These are phyloP conservation scores for Acleris emargana DNA, from an alignment of 2,888 invertebrate species.

Conservation along the genomic window DNA sequence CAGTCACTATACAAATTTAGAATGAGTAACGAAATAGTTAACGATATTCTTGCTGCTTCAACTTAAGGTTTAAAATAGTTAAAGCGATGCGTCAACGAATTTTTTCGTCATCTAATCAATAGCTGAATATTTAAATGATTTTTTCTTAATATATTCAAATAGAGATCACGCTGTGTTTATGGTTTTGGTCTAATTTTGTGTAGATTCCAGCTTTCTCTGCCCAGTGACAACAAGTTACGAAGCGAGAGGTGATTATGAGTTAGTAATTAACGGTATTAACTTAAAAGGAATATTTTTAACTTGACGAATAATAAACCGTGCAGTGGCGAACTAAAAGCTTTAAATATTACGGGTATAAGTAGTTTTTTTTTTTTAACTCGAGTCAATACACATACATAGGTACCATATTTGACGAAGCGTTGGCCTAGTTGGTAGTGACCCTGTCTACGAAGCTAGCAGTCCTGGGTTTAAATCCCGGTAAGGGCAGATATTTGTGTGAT, in stretches of 20 bases:
- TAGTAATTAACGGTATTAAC: conserved; percentile 1
- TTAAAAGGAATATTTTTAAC: too few relatives aligned
- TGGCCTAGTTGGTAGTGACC: too few relatives aligned
- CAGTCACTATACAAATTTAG: conserved; percentile 19
- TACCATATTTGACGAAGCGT: too few relatives aligned
- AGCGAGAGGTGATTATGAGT: not conserved
- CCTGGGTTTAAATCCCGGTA: too few relatives aligned
- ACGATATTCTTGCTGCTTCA: not conserved
- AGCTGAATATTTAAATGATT: conserved; percentile 27
- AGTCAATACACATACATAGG: too few relatives aligned
- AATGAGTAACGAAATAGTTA: not conserved
- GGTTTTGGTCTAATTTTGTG: conserved; percentile 35
- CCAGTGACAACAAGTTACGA: not conserved
- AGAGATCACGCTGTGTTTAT: conserved; percentile 46
- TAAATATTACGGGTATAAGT: too few relatives aligned
- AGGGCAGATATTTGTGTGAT: too few relatives aligned
- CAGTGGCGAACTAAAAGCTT: too few relatives aligned
- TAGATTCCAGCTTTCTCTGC: conserved; percentile 55
- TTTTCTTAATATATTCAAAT: conserved; percentile 37
- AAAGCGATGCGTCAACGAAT: not conserved
- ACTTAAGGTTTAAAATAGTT: not conserved
- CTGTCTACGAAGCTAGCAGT: too few relatives aligned
- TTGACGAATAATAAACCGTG: too few relatives aligned
- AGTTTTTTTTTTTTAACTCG: too few relatives aligned
- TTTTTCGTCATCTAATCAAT: conserved; percentile 23